phyloP scores from a whole-genome alignment of 2,113 vertebrate genomes.

The Psophia crepitans region DNA sequence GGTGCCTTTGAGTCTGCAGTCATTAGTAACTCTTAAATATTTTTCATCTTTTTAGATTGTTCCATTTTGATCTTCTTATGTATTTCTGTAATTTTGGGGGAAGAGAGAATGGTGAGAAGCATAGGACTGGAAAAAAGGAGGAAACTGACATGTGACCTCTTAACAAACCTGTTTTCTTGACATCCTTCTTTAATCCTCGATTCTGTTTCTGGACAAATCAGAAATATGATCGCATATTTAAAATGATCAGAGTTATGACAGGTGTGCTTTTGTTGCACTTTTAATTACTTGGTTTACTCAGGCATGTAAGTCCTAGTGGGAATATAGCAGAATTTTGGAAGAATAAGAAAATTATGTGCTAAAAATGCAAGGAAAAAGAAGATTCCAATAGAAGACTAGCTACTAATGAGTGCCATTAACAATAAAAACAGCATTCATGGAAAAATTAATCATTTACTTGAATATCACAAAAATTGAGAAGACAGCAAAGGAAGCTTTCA shows the following conservation, averaged over 20 bases:
- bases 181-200: background rate
- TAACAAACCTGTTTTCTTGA: background rate
- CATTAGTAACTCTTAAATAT: background rate
- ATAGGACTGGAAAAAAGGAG: background rate
- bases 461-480: background rate
- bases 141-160: background rate
- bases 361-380: background rate
- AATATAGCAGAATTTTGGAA: background rate
- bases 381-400: background rate
- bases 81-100: background rate
- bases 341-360: background rate
- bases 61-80: background rate
- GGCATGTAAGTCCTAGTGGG: background rate
- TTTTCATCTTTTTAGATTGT: background rate
- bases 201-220: background rate
- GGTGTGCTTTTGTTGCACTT: background rate
- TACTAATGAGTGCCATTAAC: background rate
- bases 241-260: background rate
- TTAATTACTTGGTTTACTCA: background rate
- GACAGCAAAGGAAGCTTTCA: background rate
- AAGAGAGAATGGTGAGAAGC: background rate
- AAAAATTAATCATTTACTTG: background rate
- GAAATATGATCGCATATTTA: background rate
- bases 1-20: background rate
- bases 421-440: background rate